Conservation (phyloP, 2,888 invertebrate species). For the Carcina quercana region DNA sequence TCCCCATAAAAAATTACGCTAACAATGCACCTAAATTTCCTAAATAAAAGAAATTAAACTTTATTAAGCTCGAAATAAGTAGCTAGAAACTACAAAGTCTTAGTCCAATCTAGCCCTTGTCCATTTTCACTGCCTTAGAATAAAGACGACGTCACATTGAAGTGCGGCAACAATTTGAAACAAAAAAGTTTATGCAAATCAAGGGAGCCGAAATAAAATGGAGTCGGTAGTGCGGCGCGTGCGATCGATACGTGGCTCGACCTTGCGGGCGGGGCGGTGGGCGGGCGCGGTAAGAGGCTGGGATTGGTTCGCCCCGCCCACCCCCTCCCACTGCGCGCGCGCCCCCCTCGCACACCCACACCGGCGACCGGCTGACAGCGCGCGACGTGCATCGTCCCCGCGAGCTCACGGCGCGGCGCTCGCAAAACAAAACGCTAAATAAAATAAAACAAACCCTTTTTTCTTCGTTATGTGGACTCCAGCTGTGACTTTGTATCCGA, state of each 20-base stretch:
- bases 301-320: slow-evolving; percentile 52
- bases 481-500: slow-evolving; percentile 21
- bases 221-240: slow-evolving; percentile 58
- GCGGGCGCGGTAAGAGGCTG: slow-evolving; percentile 61
- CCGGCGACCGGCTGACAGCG: slow-evolving; percentile 20
- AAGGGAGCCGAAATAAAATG: slow-evolving; percentile 69
- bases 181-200: slow-evolving; percentile 71
- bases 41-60: too few relatives aligned
- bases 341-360: slow-evolving; percentile 24
- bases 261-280: slow-evolving; percentile 61
- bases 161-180: slow-evolving; percentile 46
- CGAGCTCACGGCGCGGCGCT: slow-evolving; percentile 21
- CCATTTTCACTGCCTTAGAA: too few relatives aligned
- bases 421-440: slow-evolving; percentile 25
- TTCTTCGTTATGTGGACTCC: slow-evolving; percentile 10
- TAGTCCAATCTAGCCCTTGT: too few relatives aligned
- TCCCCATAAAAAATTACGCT: too few relatives aligned
- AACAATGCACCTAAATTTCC: too few relatives aligned
- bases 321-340: slow-evolving; percentile 31
- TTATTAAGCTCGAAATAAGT: too few relatives aligned
- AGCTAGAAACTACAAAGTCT: too few relatives aligned
- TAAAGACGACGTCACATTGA: slow-evolving; percentile 17
- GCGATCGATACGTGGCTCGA: slow-evolving; percentile 67
- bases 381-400: slow-evolving; percentile 19
- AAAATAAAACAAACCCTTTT: too few relatives aligned